Base-by-base conservation (phyloP, 2,797 vertebrate genomes). In the Megalops cyprinoides region DNA sequence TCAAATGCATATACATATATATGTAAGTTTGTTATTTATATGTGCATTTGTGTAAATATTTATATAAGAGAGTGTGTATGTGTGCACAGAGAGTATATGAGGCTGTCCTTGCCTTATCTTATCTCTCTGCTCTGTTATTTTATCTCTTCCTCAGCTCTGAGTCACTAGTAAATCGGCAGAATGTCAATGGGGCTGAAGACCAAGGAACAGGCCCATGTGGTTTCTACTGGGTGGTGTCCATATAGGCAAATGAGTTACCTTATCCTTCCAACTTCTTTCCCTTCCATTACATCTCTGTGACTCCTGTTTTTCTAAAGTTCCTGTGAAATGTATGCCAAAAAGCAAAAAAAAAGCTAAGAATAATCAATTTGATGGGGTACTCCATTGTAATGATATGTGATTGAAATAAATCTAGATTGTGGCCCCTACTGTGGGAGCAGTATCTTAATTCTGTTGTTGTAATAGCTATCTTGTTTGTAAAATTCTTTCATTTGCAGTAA, bases 191-290 rank as follows among this genome's bases (percentile, higher is more conserved):
- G 95, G 86, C 92, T 98, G 87, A 92, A 97, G 77, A 93, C 93
- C 67, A 97, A 98, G 91, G 98, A 97, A 28, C 97, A 98, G 91
- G 91, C 94, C 71, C 83, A 93, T 98, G 83, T 99, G 98, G 97
- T 94, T 94, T 86, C 90, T 98, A 48, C 91, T 99, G 84, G 96
- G 97, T 56, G 94, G 95, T 90, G 96, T 99, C 84, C 91, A 96
- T 83, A 96, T 83, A 96, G 96, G 58, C 97, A 98, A 96, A 97
- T 98, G 92, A 31, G 53, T 71, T 51, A 53, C 74, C 28, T 20
- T 76, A 28, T 20, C 42, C 23, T 73, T 25, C 9, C n/a, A 25
- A 62, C 58, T 25, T 23, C 58, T n/a, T 62, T 62, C 58, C 48
- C 7, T 15, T 28, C 3, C 46, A 3, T 51, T 76, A 51, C 48